A percentile compares a stretch with the other conserved stretches of the same genome.
These are phyloP conservation scores for Pollenia griseotomentosa DNA, from an alignment of 2,888 invertebrate genomes.

Conservation along the genomic window DNA sequence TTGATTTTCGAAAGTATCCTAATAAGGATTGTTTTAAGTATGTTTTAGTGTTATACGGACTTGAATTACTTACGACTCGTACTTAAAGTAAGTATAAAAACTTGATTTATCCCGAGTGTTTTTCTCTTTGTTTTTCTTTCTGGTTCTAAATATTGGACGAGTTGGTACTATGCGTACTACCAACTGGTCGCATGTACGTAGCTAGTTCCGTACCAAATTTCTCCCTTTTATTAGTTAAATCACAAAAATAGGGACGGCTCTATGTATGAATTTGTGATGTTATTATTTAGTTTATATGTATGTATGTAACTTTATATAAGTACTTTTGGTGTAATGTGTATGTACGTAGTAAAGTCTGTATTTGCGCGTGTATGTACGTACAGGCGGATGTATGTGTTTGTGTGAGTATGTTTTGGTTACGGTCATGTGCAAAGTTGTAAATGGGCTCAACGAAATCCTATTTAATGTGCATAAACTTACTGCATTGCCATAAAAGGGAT, in stretches of 20 bases:
- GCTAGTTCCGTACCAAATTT: background rate
- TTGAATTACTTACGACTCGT: no score
- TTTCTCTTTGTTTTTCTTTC: no score
- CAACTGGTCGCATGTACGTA: no score
- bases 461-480: slow-evolving; percentile 73
- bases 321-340: slow-evolving; percentile 27
- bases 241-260: background rate
- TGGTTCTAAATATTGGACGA: no score
- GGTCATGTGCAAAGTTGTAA: slow-evolving; percentile 74
- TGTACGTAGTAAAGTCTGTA: background rate
- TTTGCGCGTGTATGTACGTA: background rate
- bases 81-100: no score
- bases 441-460: slow-evolving; percentile 73
- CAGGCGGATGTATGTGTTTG: background rate
- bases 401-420: slow-evolving; percentile 53
- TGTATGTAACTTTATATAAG: slow-evolving; percentile 21
- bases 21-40: no score
- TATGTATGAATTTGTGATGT: slow-evolving; percentile 22
- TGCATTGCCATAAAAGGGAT: slow-evolving; percentile 73
- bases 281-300: slow-evolving; percentile 16
- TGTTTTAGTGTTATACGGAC: no score
- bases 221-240: background rate
- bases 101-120: no score
- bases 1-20: no score
- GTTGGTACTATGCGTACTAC: no score